Evolutionary conservation across 92 coral and sea anemone genomes (phyloP), one percentile per base, ranked within the genome.

Genomic region (Heliopora coerulea): DNA sequence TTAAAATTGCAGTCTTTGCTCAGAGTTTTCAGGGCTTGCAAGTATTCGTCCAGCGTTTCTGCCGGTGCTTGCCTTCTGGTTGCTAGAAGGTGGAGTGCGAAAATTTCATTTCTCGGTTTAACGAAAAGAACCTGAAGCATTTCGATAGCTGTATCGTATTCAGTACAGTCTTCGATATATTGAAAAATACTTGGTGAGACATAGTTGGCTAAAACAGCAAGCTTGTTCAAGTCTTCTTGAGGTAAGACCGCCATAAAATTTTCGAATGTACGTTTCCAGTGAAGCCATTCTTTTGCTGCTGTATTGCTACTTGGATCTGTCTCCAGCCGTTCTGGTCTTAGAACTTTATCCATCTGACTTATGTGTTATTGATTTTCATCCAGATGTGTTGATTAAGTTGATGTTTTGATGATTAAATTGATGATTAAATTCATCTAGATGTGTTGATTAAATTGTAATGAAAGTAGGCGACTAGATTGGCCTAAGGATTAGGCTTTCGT

Each of bases 1-100:
- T 59, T 50, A 46, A 76, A 67, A 30, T 82, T 74, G 26, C 80
- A 49, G 27, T 81, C 80, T 40, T 73, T 63, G 74, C 80, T 64
- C 11, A 81, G 76, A 15, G 59, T 65, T 25, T 81, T 68, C 48
- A 68, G 32, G 28, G 61, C 75, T 20, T 68, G 82, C 7, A 49
- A 37, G 35, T 78, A 63, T 23, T 64, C 61, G 15, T 75, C 72
- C 26, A 75, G 72, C 3, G 80, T 75, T 58, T 75, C 80, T 18
- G 12, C 44, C 9, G 80, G 19, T 21, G 44, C 59, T 48, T 82
- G 83, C 20, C 73, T 78, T 52, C 87, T 72, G 0, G 85, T 86
- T 25, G 86, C 88, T 31, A 83, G 85, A 8, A 83, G 17, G 54
- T 83, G 88, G 12, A 64, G 83, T 44, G 91, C 85, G 59, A 30